A percentile compares a stretch with the other conserved stretches of the same genome.
These are phyloP conservation scores for Apteryx mantelli DNA, from an alignment of 2,113 vertebrate genomes.

Conservation along the genomic window DNA sequence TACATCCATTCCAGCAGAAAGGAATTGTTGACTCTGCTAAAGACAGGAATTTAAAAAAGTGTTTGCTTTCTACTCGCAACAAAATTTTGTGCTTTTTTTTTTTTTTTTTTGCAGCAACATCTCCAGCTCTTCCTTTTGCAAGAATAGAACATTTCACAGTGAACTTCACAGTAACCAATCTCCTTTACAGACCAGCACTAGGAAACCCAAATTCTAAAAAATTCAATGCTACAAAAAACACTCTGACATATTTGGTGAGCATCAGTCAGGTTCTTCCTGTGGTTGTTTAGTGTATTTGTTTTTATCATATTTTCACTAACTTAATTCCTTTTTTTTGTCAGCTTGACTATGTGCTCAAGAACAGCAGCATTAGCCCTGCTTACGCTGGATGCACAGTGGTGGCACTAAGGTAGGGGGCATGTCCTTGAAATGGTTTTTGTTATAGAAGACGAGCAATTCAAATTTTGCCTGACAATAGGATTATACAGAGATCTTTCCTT, in stretches of 20 bases:
- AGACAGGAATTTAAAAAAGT: not conserved
- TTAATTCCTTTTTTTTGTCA: not conserved
- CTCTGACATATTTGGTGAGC: not conserved
- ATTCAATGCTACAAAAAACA: not conserved
- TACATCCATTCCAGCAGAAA: not conserved
- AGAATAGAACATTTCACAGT: not conserved
- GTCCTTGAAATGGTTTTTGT: not conserved
- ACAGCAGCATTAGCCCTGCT: not conserved
- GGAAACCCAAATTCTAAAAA: not conserved
- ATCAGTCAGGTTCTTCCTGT: not conserved
- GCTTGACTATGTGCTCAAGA: not conserved
- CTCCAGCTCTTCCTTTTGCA: not conserved
- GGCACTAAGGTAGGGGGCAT: not conserved
- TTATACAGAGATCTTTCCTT: not conserved
- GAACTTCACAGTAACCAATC: conserved; percentile 14
- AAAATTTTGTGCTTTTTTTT: not conserved
- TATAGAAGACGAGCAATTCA: not conserved
- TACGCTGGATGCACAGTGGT: not conserved
- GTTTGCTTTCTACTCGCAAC: not conserved
- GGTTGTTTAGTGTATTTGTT: not conserved
- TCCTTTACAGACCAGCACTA: not conserved
- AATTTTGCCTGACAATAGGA: not conserved
- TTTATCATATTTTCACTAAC: not conserved
- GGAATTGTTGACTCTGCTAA: not conserved
- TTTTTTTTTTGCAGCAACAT: not conserved